phyloP scores from a whole-genome alignment of 2,113 vertebrate genomes.

The Pithys albifrons region DNA sequence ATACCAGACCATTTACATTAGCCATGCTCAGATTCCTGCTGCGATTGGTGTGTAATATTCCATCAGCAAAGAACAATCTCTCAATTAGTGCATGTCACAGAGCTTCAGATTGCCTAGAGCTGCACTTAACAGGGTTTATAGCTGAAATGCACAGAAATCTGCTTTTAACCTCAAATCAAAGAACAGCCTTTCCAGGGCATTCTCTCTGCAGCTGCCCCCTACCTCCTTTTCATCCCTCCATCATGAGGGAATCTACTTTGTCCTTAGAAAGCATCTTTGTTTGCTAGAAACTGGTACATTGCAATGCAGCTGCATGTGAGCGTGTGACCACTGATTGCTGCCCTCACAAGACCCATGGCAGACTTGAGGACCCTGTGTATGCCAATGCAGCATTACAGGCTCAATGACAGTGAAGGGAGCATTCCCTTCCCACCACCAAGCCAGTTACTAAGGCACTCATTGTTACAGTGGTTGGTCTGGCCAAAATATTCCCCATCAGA shows the following conservation, averaged over 20 bases:
- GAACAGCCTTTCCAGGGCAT: background rate
- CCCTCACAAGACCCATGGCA: background rate
- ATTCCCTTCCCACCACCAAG: background rate
- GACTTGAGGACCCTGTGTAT: background rate
- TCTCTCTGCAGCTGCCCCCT: background rate
- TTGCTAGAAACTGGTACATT: background rate
- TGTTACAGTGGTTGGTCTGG: background rate
- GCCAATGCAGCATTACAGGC: background rate
- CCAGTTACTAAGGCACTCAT: background rate
- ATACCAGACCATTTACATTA: conserved; percentile 56
- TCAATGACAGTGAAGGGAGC: background rate
- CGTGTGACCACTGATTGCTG: background rate
- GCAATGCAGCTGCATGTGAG: background rate
- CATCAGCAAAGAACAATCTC: conserved; percentile 58
- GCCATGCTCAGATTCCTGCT: conserved; percentile 54
- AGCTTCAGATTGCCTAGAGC: conserved; percentile 33
- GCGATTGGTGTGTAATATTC: conserved; percentile 54
- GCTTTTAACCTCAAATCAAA: conserved; percentile 27
- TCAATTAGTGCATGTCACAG: conserved; percentile 63
- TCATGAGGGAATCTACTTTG: background rate
- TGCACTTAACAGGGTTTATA: background rate
- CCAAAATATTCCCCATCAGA: background rate
- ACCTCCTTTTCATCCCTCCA: background rate
- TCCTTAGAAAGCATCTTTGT: background rate
- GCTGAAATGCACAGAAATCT: background rate